A percentile compares a stretch with the other conserved stretches of the same genome.
phyloP scores from a whole-genome alignment of 2,888 invertebrate genomes.

The Noctua janthina region DNA sequence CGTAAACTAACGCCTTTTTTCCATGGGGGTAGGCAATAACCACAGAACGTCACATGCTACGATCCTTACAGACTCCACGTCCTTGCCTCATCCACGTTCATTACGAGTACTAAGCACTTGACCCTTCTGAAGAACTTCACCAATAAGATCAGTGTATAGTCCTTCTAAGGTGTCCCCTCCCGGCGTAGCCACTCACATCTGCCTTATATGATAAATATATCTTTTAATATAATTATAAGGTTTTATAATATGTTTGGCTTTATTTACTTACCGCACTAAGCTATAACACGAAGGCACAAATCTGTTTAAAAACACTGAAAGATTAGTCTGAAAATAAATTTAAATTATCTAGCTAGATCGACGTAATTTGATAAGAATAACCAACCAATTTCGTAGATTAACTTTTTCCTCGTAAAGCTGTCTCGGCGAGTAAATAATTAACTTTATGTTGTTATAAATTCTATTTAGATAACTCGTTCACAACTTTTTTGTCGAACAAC shows the following conservation, averaged over 20 bases:
- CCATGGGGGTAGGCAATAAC: too few species aligned
- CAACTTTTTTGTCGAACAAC: constrained; percentile 55
- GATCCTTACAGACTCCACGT: too few species aligned
- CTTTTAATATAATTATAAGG: too few species aligned
- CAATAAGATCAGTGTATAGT: too few species aligned
- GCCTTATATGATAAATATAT: too few species aligned
- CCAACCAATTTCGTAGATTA: not conserved
- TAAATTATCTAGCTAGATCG: not conserved
- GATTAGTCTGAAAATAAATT: not conserved
- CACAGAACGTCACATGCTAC: too few species aligned
- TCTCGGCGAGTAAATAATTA: constrained; percentile 52
- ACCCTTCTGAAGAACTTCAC: too few species aligned
- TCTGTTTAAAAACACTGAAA: not conserved
- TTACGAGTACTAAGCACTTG: too few species aligned
- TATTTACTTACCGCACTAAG: not conserved
- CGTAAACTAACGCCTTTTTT: too few species aligned
- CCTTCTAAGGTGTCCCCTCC: too few species aligned
- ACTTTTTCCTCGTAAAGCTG: constrained; percentile 14
- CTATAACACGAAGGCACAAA: not conserved
- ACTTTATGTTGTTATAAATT: constrained; percentile 53
- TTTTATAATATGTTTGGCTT: not conserved
- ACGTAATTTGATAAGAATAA: not conserved
- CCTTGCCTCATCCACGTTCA: too few species aligned
- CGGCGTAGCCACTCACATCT: too few species aligned
- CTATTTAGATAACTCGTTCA: constrained; percentile 54